Percentiles rank a stretch among this genome's conserved stretches.
These are phyloP conservation scores for Geopemphigus sp. DNA, from an alignment of 1,140 invertebrate genomes.

Conservation along the genomic window DNA sequence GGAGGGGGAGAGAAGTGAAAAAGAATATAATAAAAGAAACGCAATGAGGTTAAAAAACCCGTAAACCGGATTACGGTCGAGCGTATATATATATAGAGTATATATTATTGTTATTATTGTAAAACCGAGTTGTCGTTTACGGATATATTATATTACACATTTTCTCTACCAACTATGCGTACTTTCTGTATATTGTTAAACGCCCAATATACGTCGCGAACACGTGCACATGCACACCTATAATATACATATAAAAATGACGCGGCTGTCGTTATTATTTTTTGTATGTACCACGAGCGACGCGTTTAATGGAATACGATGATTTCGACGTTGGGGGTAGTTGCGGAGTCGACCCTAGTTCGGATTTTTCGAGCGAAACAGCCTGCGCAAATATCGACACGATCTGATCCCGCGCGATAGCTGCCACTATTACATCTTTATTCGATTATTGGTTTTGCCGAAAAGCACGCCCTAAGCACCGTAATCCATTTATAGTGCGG, in stretches of 20 bases:
- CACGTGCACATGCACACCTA: neutral
- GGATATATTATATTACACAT: neutral
- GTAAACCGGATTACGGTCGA: constrained; percentile 10
- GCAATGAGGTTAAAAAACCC: constrained; percentile 14
- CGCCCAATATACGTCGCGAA: no score
- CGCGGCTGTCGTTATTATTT: no score
- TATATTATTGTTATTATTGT: no score
- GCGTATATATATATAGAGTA: no score
- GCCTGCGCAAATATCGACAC: constrained; percentile 6
- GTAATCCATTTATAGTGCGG: constrained; percentile 24
- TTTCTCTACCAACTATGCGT: no score
- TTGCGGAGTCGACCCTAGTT: neutral
- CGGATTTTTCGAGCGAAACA: neutral
- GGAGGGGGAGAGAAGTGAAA: no score
- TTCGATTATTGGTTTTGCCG: constrained; percentile 34
- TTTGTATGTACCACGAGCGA: no score
- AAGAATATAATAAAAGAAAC: constrained; percentile 2
- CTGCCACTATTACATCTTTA: constrained; percentile 30
- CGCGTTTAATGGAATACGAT: constrained; percentile 19
- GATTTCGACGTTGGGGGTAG: neutral
- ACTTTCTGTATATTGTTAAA: no score
- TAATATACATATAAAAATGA: neutral
- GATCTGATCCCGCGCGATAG: neutral
- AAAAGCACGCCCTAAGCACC: constrained; percentile 18
- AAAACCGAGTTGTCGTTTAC: constrained; percentile 4